Base-by-base conservation (phyloP, 2,113 vertebrate genomes). In the Semicossyphus pulcher region DNA sequence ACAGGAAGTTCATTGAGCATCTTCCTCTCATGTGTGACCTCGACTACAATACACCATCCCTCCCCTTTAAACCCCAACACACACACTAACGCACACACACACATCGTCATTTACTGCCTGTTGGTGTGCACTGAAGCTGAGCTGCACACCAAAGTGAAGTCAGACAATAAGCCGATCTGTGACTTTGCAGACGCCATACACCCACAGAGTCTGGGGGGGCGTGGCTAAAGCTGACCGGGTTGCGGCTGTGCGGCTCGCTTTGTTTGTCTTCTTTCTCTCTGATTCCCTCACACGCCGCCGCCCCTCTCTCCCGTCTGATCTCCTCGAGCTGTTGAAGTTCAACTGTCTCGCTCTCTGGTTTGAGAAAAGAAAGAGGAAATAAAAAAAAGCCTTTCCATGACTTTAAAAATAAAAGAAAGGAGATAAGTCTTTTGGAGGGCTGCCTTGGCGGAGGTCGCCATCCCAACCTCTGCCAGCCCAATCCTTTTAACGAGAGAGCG, bases 401-500 rank as follows among this genome's bases (percentile, higher is more conserved):
- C 31, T 10, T 1, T 52, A 37, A 29, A 42, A 67, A 53, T 12
- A 29, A 36, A n/a, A 9, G 7, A 31, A 66, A 29, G 10, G 32
- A 56, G 36, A 80, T 45, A 58, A 81, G 82, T 73, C 41, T 57
- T 63, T 47, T 72, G 66, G 69, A 81, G 76, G 67, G 75, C 76
- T 76, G 71, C 64, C 56, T 68, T 60, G 61, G 58, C 67, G 41
- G 57, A n/a, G 80, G 73, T 91, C 75, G 54, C 78, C 83, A 86
- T 86, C 80, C 86, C 86, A 84, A 89, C 88, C 65, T 64, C 78
- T 62, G 61, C 67, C 80, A 68, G 78, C 72, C 79, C 77, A 80
- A 59, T 84, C 79, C 78, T 84, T 86, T 86, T 77, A 86, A 73
- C 16, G 48, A 49, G 48, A 49, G 48, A 53, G 68, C 72, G 70